Base-by-base conservation (phyloP, 2,797 vertebrate genomes). In the Poeciliopsis gracilis region DNA sequence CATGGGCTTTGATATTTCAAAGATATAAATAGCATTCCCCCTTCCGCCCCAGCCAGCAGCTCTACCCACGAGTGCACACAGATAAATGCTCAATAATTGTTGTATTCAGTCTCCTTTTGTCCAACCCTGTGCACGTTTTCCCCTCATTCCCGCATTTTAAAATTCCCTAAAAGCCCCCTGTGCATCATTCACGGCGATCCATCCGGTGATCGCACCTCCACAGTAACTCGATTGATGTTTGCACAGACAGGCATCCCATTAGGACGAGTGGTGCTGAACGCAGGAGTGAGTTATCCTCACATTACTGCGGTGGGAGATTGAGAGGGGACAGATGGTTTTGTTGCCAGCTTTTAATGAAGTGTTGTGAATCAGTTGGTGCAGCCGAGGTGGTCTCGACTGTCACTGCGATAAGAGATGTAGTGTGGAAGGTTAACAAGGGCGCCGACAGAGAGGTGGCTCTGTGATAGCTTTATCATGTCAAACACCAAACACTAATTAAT, bases 271-370 rank as follows among this genome's bases (percentile, higher is more conserved):
- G 85, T 87, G 77, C 84, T 91, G 90, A 90, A 93, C 90, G 87
- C 80, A 82, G 90, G 90, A 87, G 86, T 92, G 89, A 93, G 90
- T 93, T 93, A 94, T 93, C 33, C 87, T 92, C 89, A 92, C 91
- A 90, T 93, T 90, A 90, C 90, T 86, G 91, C 82, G 89, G 84
- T 76, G 87, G 90, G 92, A 91, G 89, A 91, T 86, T 88, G 90
- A 92, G 87, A 89, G 88, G 89, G 86, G 84, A 90, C 92, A 92
- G 92, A 91, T 91, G 91, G 90, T 92, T 91, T 90, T 91, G 90
- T 93, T 93, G 90, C 89, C 89, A 86, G 89, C 43, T 25, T 86
- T 92, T 93, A 93, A 92, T 92, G 88, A 91, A 91, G 91, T 91
- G 90, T 88, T 90, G 88, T 91, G 86, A 91, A 90, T 88, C 90